Conservation (phyloP, 2,113 vertebrate genomes). For the Caracal caracal region DNA sequence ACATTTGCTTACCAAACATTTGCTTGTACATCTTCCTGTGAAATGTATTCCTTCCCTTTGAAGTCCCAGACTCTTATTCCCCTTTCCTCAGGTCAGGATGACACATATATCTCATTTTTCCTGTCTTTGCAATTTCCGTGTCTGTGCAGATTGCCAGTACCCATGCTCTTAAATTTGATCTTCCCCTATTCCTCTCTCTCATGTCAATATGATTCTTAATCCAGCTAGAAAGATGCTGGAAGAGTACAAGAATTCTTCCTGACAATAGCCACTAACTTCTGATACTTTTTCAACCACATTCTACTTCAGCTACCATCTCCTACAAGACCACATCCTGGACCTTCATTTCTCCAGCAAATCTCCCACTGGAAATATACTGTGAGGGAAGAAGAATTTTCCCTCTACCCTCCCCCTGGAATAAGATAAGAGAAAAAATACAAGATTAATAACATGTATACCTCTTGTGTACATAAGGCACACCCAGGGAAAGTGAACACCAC, state of each 20-base stretch:
- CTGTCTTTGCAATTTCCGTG: neutral
- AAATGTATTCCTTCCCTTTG: neutral
- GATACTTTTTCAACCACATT: neutral
- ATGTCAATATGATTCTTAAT: neutral
- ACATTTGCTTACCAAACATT: neutral
- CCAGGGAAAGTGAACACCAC: neutral
- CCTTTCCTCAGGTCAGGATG: neutral
- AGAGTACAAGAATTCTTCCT: neutral
- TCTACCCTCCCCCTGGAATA: neutral
- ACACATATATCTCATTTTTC: neutral
- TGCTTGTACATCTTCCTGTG: neutral
- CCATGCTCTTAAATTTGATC: neutral
- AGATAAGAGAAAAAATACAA: neutral
- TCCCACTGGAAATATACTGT: neutral
- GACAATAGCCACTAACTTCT: neutral
- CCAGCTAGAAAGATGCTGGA: neutral
- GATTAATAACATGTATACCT: neutral
- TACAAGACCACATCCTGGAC: neutral
- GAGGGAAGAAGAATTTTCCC: neutral
- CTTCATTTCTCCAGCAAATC: neutral
- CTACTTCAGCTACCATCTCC: neutral
- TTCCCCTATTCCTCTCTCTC: neutral
- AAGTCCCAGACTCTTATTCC: neutral
- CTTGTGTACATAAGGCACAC: neutral
- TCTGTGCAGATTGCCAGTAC: neutral